Evolutionary conservation across 2,888 invertebrate species (phyloP), one percentile per base, ranked within the genome.

Genomic region (Drosophila emarginata): DNA sequence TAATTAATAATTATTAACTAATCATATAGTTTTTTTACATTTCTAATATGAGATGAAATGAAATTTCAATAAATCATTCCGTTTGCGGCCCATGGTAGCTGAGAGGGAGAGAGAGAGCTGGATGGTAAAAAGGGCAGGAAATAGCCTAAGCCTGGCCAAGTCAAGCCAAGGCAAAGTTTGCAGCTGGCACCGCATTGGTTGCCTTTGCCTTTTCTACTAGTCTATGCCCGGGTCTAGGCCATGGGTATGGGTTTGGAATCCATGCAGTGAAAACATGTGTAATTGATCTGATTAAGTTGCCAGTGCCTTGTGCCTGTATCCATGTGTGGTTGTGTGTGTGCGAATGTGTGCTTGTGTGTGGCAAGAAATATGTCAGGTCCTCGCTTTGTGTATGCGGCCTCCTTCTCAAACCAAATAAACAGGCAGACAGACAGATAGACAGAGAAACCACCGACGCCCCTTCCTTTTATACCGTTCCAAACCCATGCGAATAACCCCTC

Each of bases 201-300:
- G 57, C 37, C 52, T 39, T 61, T 36, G 54, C 70, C 54, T 14
- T 51, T 53, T 39, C 37, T 32, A 58, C 50, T 23, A 63, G 23
- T 28, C 58, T 54, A 53, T 26, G 32, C 60, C 54, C 56, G 61
- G 51, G 53, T 23, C 53, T 67, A 58, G 62, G 53, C 32, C 45
- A 18, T 18, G 36, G 52, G 37, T 12, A 28, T 53, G 56, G 36
- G 66, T 73, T 64, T 74, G 70, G 78, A 80, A 80, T 78, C 74
- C 79, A 76, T 83, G 76, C 74, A 80, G 80, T 78, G 76, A 84
- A 85, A 83, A 81, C 80, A 77, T 80, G 77, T 86, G 83, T 80
- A 87, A 86, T 87, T 87, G 84, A 87, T 87, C 81, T 87, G 87
- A 87, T 87, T 87, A 87, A 81, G 86, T 85, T 83, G 77, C 74